Conservation (phyloP, 2,888 invertebrate species). For the Minunthozetes semirufus region DNA sequence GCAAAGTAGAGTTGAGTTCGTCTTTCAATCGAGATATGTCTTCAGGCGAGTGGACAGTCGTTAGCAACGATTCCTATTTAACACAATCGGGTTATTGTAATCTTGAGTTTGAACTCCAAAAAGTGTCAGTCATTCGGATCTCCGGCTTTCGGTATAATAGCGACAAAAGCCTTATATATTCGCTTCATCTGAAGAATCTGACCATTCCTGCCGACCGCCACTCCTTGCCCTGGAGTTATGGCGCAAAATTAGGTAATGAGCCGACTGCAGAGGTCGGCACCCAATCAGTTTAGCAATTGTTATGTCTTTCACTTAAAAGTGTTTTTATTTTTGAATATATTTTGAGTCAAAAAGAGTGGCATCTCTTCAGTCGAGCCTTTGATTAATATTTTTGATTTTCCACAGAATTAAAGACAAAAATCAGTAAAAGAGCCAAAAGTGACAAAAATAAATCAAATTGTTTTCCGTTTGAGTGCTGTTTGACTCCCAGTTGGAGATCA, state of each 20-base stretch:
- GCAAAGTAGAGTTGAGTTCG: background rate
- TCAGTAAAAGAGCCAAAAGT: background rate
- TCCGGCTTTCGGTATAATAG: conserved; percentile 15
- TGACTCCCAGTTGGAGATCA: background rate
- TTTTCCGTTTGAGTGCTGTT: background rate
- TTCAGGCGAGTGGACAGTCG: background rate
- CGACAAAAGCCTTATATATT: background rate
- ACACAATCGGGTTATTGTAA: conserved; percentile 18
- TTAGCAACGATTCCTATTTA: conserved; percentile 3
- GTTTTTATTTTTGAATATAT: background rate
- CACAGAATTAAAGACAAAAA: background rate
- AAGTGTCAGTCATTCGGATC: background rate
- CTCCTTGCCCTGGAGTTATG: background rate
- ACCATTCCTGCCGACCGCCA: conserved; percentile 12
- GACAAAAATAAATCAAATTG: background rate
- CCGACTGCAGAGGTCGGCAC: background rate
- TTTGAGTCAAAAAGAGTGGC: background rate
- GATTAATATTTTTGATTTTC: background rate
- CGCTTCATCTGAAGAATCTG: background rate
- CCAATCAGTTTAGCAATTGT: background rate
- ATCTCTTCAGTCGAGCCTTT: no score
- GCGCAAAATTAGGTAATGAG: background rate
- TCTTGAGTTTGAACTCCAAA: conserved; percentile 13
- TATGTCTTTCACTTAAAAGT: background rate
- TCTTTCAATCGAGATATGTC: background rate